A percentile compares a stretch with the other conserved stretches of the same genome.
Evolutionary conservation across 2,888 invertebrate species (phyloP).

Genomic region (Oligia latruncula): DNA sequence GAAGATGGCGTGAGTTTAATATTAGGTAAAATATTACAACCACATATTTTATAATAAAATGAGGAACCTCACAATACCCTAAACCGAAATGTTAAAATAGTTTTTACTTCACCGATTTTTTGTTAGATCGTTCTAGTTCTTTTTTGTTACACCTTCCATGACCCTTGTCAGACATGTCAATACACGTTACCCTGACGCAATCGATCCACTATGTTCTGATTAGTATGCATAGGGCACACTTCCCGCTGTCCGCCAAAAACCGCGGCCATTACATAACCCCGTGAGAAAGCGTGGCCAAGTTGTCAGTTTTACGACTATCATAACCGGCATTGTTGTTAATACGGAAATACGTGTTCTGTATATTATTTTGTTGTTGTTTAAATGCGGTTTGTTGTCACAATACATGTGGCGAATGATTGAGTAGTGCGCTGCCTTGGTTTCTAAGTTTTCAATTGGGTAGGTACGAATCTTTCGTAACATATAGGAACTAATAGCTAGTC

Average conservation of each 20-base stretch:
- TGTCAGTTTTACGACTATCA: conserved; percentile 60
- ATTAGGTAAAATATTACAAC: no score
- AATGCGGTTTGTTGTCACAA: conserved; percentile 47
- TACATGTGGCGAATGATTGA: conserved; percentile 47
- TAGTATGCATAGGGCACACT: conserved; percentile 58
- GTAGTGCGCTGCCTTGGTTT: conserved; percentile 6
- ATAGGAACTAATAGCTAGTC: not conserved
- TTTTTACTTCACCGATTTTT: not conserved
- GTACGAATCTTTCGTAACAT: conserved; percentile 21
- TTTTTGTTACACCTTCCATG: conserved; percentile 18
- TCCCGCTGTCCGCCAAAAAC: conserved; percentile 55
- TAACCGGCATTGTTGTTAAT: conserved; percentile 49
- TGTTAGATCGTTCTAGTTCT: not conserved
- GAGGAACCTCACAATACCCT: not conserved
- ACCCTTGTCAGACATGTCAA: conserved; percentile 31
- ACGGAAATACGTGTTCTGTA: conserved; percentile 64
- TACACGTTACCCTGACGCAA: conserved; percentile 52
- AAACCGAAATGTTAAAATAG: not conserved
- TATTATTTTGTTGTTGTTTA: conserved; percentile 42
- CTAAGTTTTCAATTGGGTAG: not conserved
- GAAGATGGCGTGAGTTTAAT: not conserved
- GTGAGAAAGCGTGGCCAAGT: conserved; percentile 67
- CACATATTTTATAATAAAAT: not conserved
- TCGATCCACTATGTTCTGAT: conserved; percentile 41
- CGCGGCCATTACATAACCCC: conserved; percentile 53